Percentiles rank a stretch among this genome's conserved stretches.
These are phyloP conservation scores for Vidua chalybeata DNA, from an alignment of 2,113 vertebrate species.

Conservation along the genomic window DNA sequence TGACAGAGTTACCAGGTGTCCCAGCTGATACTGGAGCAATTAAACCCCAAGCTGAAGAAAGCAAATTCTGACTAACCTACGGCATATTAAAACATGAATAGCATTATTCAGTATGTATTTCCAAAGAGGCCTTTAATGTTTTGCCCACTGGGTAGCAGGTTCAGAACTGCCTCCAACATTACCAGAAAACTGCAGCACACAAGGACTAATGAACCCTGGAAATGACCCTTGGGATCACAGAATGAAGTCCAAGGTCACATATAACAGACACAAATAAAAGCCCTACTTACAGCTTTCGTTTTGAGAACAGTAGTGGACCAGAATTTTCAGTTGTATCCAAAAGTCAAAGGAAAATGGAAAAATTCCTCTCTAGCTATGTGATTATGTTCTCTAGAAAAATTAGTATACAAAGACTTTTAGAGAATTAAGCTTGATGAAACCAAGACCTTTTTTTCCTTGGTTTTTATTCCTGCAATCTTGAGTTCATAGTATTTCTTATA, in stretches of 20 bases:
- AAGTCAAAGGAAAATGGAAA: neutral
- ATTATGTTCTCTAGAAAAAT: neutral
- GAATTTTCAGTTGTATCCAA: neutral
- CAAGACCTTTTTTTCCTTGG: neutral
- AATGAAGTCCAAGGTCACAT: neutral
- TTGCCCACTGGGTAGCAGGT: neutral
- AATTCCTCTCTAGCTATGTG: neutral
- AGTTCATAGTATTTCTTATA: neutral
- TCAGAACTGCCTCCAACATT: neutral
- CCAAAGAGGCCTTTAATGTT: neutral
- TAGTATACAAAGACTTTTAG: neutral
- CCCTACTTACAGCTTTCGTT: neutral
- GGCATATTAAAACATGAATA: fast-evolving
- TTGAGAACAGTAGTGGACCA: neutral
- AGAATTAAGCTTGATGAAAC: neutral
- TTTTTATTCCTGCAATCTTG: neutral
- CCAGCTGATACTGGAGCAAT: neutral
- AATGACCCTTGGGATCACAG: neutral
- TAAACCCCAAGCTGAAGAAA: neutral
- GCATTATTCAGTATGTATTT: neutral
- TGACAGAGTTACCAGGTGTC: neutral
- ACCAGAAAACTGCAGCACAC: neutral
- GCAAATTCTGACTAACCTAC: neutral
- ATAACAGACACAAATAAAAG: neutral
- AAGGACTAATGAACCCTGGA: neutral